phyloP scores from a whole-genome alignment of 1,140 invertebrate species.

The Plectus sambesii region DNA sequence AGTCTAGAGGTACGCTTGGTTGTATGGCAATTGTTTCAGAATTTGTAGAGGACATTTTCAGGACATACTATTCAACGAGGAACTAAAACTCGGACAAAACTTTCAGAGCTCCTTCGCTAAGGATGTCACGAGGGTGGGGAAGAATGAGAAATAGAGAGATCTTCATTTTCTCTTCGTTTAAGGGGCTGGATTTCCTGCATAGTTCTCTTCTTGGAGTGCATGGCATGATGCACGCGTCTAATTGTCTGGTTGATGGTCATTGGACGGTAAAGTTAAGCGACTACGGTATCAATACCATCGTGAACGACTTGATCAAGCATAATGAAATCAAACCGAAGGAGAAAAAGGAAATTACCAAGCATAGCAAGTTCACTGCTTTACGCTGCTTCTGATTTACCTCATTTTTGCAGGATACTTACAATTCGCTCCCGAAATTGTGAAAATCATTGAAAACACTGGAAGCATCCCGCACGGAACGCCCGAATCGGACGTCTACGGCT shows the following conservation, averaged over 20 bases:
- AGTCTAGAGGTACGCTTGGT: conserved; percentile 32
- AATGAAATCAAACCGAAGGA: conserved; percentile 29
- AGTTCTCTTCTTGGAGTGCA: conserved; percentile 34
- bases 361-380: too few relatives aligned
- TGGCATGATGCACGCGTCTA: conserved; percentile 42
- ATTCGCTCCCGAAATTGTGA: conserved; percentile 43
- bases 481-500: conserved; percentile 35
- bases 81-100: conserved; percentile 41
- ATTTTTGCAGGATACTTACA: conserved; percentile 38
- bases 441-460: conserved; percentile 41
- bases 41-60: conserved; percentile 13
- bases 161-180: conserved; percentile 13
- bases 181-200: conserved; percentile 40
- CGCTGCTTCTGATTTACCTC: conserved; percentile 6
- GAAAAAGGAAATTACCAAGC: too few relatives aligned
- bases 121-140: conserved; percentile 42
- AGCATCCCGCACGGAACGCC: conserved; percentile 34
- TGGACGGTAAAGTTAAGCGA: conserved; percentile 45
- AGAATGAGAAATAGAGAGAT: conserved; percentile 6
- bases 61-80: conserved; percentile 44
- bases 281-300: conserved; percentile 38
- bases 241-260: conserved; percentile 44
- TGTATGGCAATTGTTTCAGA: conserved; percentile 6
- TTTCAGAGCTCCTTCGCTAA: conserved; percentile 46
- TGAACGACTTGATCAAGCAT: conserved; percentile 39